Evolutionary conservation across 1,140 invertebrate genomes (phyloP).

Genomic region (Berghia stephanieae): DNA sequence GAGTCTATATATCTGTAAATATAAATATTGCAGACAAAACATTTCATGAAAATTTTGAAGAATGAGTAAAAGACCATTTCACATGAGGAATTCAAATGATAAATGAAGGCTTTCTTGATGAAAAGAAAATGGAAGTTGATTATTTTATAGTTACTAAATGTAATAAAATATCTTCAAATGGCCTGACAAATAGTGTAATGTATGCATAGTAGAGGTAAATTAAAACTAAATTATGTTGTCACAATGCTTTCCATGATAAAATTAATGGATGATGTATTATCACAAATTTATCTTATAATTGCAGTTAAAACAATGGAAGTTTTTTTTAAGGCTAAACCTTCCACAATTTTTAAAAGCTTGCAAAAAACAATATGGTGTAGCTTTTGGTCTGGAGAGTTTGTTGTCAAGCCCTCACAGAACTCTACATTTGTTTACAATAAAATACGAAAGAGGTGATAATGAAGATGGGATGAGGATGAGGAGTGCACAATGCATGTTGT

Average conservation of each 20-base stretch:
- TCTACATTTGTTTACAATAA: no score
- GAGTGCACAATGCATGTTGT: neutral
- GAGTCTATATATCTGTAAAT: no score
- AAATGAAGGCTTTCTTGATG: no score
- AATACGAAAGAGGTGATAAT: constrained; percentile 12
- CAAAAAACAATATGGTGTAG: neutral
- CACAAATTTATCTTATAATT: constrained; percentile 26
- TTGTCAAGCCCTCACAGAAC: no score
- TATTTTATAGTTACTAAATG: no score
- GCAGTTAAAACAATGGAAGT: constrained; percentile 27
- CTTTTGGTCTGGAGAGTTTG: neutral
- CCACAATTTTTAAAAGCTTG: neutral
- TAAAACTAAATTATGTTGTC: constrained; percentile 21
- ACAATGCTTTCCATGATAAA: constrained; percentile 31
- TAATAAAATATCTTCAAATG: no score
- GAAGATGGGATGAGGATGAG: neutral
- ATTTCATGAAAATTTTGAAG: no score
- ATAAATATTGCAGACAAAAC: no score
- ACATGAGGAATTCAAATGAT: no score
- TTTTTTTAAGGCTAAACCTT: constrained; percentile 1
- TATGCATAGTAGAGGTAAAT: constrained; percentile 27
- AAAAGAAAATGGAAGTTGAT: no score
- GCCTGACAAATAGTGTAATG: no score
- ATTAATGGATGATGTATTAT: constrained; percentile 33
- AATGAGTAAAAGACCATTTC: no score